Percentiles rank a stretch among this genome's conserved stretches.
Evolutionary conservation across 2,888 invertebrate species (phyloP).

Genomic region (Meta bourneti): DNA sequence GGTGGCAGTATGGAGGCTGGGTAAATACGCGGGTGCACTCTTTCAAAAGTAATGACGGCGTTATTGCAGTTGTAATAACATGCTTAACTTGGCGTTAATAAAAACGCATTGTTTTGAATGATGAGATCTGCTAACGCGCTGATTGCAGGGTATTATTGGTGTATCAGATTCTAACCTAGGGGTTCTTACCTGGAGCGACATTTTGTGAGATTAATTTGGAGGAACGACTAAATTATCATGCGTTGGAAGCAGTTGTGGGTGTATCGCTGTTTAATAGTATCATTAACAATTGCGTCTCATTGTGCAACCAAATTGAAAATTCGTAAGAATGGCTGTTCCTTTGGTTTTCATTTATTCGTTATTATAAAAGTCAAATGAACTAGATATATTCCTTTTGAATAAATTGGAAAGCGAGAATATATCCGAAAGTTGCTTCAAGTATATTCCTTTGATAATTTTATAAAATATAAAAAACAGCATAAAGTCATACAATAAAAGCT

Average conservation of each 20-base stretch:
- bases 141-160: background rate
- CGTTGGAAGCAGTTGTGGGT: background rate
- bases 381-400: too few relatives aligned
- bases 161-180: background rate
- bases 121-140: background rate
- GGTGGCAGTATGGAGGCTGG: background rate
- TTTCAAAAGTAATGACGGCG: background rate
- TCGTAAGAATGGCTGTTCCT: too few relatives aligned
- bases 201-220: background rate
- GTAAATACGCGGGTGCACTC: background rate
- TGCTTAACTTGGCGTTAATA: background rate
- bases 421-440: too few relatives aligned
- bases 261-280: too few relatives aligned
- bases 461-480: too few relatives aligned
- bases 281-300: too few relatives aligned
- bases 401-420: too few relatives aligned
- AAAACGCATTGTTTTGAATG: background rate
- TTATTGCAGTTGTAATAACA: background rate
- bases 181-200: background rate
- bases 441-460: too few relatives aligned
- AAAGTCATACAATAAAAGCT: too few relatives aligned
- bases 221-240: background rate
- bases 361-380: too few relatives aligned
- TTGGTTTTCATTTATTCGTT: too few relatives aligned
- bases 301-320: too few relatives aligned